Conservation (phyloP, 2,797 vertebrate genomes). For the Sebastiscus tertius region DNA sequence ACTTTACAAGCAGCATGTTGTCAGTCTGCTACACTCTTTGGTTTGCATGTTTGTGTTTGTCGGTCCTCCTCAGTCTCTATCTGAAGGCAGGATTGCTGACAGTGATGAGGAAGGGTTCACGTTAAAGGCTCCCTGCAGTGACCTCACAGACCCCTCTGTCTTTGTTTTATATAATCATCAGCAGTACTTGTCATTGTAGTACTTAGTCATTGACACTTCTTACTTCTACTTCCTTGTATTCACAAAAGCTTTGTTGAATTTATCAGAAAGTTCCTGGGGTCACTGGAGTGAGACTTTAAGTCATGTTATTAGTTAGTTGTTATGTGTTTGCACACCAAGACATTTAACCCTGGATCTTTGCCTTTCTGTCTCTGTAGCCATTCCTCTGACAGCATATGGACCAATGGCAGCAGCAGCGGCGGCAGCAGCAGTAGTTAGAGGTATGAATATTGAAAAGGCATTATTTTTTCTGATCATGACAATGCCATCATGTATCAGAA, state of each 20-base stretch:
- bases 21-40: constrained; percentile 65
- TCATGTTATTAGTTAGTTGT: background rate
- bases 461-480: background rate
- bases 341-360: constrained; percentile 22
- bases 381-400: constrained; percentile 97
- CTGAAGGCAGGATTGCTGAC: constrained; percentile 54
- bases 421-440: constrained; percentile 94
- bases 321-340: background rate
- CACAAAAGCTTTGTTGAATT: background rate
- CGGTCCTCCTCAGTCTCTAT: constrained; percentile 36
- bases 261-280: constrained; percentile 3
- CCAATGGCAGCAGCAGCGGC: constrained; percentile 95
- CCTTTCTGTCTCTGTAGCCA: constrained; percentile 84
- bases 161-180: background rate
- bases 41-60: constrained; percentile 72
- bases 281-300: constrained; percentile 16
- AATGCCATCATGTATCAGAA: background rate
- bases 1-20: constrained; percentile 84
- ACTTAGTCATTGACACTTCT: background rate
- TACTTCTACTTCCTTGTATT: background rate
- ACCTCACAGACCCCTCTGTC: background rate
- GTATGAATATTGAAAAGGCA: constrained; percentile 71
- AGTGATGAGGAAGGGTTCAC: constrained; percentile 24
- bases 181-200: background rate
- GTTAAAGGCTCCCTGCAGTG: constrained; percentile 11